A percentile compares a stretch with the other conserved stretches of the same genome.
Evolutionary conservation across 2,888 invertebrate genomes (phyloP).

Genomic region (Syrista parreyssii): DNA sequence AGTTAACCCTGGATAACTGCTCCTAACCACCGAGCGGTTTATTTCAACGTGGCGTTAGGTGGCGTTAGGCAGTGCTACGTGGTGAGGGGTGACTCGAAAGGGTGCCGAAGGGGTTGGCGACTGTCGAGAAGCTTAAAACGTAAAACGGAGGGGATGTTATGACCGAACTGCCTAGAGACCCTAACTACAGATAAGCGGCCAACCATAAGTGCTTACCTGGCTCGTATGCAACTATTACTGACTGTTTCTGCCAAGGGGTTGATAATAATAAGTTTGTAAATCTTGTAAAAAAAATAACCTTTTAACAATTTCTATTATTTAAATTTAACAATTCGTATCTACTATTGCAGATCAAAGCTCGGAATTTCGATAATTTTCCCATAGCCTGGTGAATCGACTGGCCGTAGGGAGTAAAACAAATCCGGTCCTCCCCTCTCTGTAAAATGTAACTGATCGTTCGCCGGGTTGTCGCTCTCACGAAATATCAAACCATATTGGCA

Average conservation of each 20-base stretch:
- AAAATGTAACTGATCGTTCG: conserved; percentile 34
- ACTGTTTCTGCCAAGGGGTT: too few species aligned
- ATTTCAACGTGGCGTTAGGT: conserved; percentile 6
- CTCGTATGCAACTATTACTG: too few species aligned
- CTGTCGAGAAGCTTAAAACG: conserved; percentile 6
- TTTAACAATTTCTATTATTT: too few species aligned
- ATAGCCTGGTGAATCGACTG: conserved; percentile 13
- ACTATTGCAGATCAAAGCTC: neutral
- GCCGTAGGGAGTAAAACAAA: conserved; percentile 22
- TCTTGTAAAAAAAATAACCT: too few species aligned
- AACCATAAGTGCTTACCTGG: conserved; percentile 29
- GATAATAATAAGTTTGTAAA: too few species aligned
- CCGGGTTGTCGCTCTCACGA: conserved; percentile 9
- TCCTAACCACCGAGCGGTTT: conserved; percentile 24
- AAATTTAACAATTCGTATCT: too few species aligned
- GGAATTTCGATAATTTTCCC: conserved; percentile 30
- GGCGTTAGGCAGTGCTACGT: neutral
- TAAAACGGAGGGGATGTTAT: conserved; percentile 7
- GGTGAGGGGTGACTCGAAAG: neutral
- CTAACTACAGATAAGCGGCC: conserved; percentile 33
- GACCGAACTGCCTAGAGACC: conserved; percentile 25
- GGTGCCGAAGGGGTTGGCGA: neutral
- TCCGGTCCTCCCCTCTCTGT: conserved; percentile 11
- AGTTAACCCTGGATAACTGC: conserved; percentile 24
- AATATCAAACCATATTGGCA: conserved; percentile 25